These are phyloP conservation scores for Pipistrellus pipistrellus DNA, from an alignment of 2,797 vertebrate genomes.

Conservation along the genomic window DNA sequence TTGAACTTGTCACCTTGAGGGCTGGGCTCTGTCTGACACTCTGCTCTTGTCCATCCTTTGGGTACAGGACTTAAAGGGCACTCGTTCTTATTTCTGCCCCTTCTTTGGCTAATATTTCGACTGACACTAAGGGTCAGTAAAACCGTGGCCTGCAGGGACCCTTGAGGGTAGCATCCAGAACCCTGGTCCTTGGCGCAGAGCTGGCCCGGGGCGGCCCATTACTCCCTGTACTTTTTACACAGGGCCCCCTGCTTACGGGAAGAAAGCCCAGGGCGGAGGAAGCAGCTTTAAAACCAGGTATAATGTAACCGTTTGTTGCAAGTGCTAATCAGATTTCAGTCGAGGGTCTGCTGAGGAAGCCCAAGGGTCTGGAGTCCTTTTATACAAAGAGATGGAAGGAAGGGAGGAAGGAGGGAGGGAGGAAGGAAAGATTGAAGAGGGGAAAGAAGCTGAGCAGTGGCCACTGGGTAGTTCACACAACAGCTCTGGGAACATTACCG, in stretches of 20 bases:
- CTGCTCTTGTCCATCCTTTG: not conserved
- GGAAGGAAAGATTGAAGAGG: not conserved
- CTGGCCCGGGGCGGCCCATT: not conserved
- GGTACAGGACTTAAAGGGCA: not conserved
- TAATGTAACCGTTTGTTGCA: slow-evolving; percentile 65
- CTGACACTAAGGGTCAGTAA: slow-evolving; percentile 36
- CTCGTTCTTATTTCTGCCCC: slow-evolving; percentile 54
- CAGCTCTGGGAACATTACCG: accelerated
- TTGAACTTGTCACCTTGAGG: not conserved
- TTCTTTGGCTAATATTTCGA: slow-evolving; percentile 57
- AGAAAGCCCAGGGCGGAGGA: not conserved
- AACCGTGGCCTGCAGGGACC: slow-evolving; percentile 5
- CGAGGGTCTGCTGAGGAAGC: not conserved
- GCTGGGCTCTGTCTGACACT: not conserved
- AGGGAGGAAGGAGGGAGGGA: not conserved
- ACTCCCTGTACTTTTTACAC: not conserved
- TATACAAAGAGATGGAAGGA: not conserved
- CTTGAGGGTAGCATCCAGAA: slow-evolving; percentile 18
- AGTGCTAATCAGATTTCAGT: slow-evolving; percentile 55
- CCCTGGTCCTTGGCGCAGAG: not conserved
- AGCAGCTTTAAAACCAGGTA: not conserved
- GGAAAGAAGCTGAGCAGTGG: not conserved
- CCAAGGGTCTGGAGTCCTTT: slow-evolving; percentile 2
- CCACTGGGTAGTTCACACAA: not conserved
- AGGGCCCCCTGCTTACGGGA: not conserved